Evolutionary conservation across 2,888 invertebrate genomes (phyloP), one percentile per base, ranked within the genome.

Genomic region (Hirtodrosophila trivittata): DNA sequence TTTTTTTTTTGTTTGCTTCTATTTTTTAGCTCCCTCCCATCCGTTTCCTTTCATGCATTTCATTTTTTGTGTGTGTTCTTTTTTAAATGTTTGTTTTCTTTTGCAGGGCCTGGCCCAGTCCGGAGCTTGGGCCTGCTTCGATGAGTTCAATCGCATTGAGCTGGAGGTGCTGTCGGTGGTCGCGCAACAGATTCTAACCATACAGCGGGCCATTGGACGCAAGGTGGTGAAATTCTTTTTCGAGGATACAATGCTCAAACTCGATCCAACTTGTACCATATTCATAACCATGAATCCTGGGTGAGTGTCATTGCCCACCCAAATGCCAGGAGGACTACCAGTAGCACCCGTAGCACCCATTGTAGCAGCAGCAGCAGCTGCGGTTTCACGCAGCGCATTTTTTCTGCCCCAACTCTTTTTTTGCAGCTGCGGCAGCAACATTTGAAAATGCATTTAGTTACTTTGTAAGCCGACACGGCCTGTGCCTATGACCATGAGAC

Each of bases 241-340:
- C 88, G 98, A 98, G 90, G 97, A 97, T 52, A 97, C 97, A 0
- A 96, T 97, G 91, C 93, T 98, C 66, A 94, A 94, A 81, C 92
- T 98, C 71, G 96, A 97, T 92, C 96, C 96, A 0, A 95, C 96
- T 14, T 98, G 97, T 89, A 94, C 94, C 43, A 94, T 96, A 64
- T 97, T 97, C 89, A 97, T 98, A 81, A 98, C 98, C 13, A 97
- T 97, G 97, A 97, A 97, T 91, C 97, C 97, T 59, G 97, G 97
- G 93, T 95, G 91, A 91, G 91, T 87, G 90, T 83, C 28, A 9
- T n/a, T 28, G 9, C 28, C 18, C 18, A 5, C 18, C 18, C 5
- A 21, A 5, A 3, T 21, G 18, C 18, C 18, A 3, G 18, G 2
- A 21, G 2, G 18, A 2, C 18, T 14, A 25, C 30, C 10, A 12